Evolutionary conservation across 2,113 vertebrate species (phyloP), one percentile per base, ranked within the genome.

Genomic region (Erinaceus europaeus): DNA sequence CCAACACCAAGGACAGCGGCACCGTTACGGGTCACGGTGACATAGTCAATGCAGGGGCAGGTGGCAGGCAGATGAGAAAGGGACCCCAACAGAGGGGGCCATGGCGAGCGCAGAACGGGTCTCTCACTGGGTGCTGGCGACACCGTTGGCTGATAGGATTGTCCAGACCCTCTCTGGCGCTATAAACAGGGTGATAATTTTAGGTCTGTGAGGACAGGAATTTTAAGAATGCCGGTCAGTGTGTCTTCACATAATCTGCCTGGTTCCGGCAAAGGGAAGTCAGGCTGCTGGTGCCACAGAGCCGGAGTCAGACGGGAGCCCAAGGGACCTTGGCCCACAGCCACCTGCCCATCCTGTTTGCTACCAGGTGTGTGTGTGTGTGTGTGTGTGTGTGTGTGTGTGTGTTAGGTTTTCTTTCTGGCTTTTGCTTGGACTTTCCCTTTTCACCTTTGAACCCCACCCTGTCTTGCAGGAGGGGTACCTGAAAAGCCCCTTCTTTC

Each of bases 271-370:
- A n/a, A n/a, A n/a, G n/a, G n/a, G n/a, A n/a, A n/a, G n/a, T n/a
- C n/a, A n/a, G n/a, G n/a, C n/a, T n/a, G n/a, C n/a, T n/a, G 11
- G 4, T 67, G 36, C 52, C 76, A n/a, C 36, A 15, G 3, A 55
- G 17, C 79, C 3, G 0, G 6, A 61, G 65, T 85, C 75, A 9
- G 14, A 36, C 6, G 65, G 27, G 62, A 93, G 14, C 48, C 82
- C 74, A 9, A 4, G 27, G 32, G 32, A 11, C 32, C 32, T 55
- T 89, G 91, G 90, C 82, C 2, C 0, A 0, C 0, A 0, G 38
- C 85, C 85, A 62, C 59, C 17, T 0, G 34, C 32, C n/a, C 62
- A 57, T 95, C 91, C 78, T 84, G 81, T 89, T 93, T 86, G 84
- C 48, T 59, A 20, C 50, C 29, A 38, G 62, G 13, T 46, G 17